phyloP scores from a whole-genome alignment of 2,888 invertebrate genomes.

The Actias luna region DNA sequence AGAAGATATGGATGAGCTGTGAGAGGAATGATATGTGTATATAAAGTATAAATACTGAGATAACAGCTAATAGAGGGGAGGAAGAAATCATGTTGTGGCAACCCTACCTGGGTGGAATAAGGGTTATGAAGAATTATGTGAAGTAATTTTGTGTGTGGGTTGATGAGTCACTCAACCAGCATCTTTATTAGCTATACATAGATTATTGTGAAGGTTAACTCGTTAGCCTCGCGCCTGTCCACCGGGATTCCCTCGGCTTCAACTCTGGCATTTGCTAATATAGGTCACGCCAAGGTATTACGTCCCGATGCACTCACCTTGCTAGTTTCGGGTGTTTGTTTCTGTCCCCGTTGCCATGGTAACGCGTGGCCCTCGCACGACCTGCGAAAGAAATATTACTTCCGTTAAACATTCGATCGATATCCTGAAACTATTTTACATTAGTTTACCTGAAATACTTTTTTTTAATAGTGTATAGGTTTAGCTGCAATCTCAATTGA shows the following conservation, averaged over 20 bases:
- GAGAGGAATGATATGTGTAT: no score
- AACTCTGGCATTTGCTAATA: slow-evolving; percentile 28
- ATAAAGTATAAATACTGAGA: no score
- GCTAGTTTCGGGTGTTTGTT: slow-evolving; percentile 71
- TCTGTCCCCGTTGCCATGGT: slow-evolving; percentile 69
- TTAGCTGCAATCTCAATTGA: no score
- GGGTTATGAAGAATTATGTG: no score
- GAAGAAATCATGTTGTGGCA: no score
- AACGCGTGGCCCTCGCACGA: slow-evolving; percentile 64
- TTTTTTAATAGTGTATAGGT: neutral
- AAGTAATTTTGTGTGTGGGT: no score
- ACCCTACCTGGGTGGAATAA: no score
- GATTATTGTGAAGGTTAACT: neutral
- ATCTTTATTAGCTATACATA: no score
- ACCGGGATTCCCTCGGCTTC: slow-evolving; percentile 27
- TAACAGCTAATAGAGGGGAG: no score
- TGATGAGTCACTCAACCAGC: no score
- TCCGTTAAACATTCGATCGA: neutral
- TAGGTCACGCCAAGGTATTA: slow-evolving; percentile 26
- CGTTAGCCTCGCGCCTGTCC: slow-evolving; percentile 19
- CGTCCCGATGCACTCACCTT: slow-evolving; percentile 49
- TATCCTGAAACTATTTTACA: neutral
- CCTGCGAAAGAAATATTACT: slow-evolving; percentile 49
- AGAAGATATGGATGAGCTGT: no score
- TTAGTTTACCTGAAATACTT: neutral